Evolutionary conservation across 2,113 vertebrate genomes (phyloP).

Genomic region (Xiphophorus couchianus): DNA sequence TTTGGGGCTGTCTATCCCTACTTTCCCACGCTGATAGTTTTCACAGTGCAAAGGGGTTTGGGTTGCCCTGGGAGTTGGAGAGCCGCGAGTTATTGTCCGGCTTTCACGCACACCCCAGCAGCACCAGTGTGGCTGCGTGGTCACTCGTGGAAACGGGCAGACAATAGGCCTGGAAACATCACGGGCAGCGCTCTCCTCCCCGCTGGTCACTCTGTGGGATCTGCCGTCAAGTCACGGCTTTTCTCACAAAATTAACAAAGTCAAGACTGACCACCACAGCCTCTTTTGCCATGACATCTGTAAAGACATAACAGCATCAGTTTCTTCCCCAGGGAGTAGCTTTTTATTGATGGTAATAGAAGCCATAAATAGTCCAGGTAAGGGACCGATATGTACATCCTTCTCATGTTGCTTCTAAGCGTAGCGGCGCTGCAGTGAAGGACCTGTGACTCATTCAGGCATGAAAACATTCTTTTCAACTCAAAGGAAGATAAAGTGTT

Average conservation of each 20-base stretch:
- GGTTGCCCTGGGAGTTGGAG: constrained; percentile 25
- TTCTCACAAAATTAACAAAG: constrained; percentile 50
- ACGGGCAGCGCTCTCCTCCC: constrained; percentile 26
- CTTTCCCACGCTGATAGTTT: constrained; percentile 66
- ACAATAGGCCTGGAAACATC: constrained; percentile 57
- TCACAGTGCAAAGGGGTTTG: constrained; percentile 53
- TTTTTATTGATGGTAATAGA: background rate
- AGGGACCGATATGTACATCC: background rate
- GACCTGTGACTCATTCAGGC: background rate
- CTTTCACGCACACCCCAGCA: constrained; percentile 18
- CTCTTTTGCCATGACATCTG: constrained; percentile 46
- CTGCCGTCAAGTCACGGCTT: constrained; percentile 15
- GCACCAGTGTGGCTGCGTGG: constrained; percentile 41
- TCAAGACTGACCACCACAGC: constrained; percentile 31
- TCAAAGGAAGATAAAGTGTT: too few relatives aligned
- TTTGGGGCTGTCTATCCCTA: constrained; percentile 21
- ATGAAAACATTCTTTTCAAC: background rate
- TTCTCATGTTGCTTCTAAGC: background rate
- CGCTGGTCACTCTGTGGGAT: constrained; percentile 40
- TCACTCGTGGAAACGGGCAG: constrained; percentile 61
- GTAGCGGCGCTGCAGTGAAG: background rate
- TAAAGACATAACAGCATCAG: constrained; percentile 30
- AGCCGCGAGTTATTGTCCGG: constrained; percentile 32
- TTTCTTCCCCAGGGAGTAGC: background rate
- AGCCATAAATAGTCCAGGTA: background rate